Evolutionary conservation across 2,113 vertebrate genomes (phyloP), one percentile per base, ranked within the genome.

Genomic region (Butastur rufipennis): DNA sequence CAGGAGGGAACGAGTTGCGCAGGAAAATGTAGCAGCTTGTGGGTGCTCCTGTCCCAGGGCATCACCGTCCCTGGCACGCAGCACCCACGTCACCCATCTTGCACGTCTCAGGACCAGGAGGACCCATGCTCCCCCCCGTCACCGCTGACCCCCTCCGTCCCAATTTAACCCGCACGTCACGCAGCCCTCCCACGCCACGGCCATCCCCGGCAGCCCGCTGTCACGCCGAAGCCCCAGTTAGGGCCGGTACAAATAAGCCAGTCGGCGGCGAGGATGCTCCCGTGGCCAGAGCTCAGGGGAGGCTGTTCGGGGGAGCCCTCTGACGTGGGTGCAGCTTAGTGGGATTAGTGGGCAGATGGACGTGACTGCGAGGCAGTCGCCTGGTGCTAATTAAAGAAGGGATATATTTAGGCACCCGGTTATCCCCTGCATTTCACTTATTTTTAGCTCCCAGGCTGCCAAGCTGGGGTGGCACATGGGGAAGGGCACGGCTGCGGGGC

Each of bases 341-440:
- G 67, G 90, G 94, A 97, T 95, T 77, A 93, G 81, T 0, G 23
- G 66, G 67, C 82, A 21, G 91, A 53, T 12, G 68, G 95, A 97
- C 94, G 89, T 96, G 96, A 84, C 89, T 71, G 82, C 8, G 2
- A 58, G 91, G 93, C 95, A 6, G 84, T 91, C 73, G 70, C 89
- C 81, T 8, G 73, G 32, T 20, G 86, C 94, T 97, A 88, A 96
- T 95, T 94, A 84, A 66, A 75, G 95, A 26, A n/a, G 67, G 81
- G 89, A 77, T 89, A 81, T 91, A 87, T 96, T 94, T 96, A 92
- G 96, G 81, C 27, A 12, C 68, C 10, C 4, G 36, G 65, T 93
- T 94, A 96, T 91, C 91, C 95, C 73, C 73, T 38, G 59, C 34
- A 0, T 71, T 78, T 79, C 14, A 0, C 88, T 73, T 92, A 85